These are phyloP conservation scores for Tragelaphus scriptus DNA, from an alignment of 2,113 vertebrate genomes.

Conservation along the genomic window DNA sequence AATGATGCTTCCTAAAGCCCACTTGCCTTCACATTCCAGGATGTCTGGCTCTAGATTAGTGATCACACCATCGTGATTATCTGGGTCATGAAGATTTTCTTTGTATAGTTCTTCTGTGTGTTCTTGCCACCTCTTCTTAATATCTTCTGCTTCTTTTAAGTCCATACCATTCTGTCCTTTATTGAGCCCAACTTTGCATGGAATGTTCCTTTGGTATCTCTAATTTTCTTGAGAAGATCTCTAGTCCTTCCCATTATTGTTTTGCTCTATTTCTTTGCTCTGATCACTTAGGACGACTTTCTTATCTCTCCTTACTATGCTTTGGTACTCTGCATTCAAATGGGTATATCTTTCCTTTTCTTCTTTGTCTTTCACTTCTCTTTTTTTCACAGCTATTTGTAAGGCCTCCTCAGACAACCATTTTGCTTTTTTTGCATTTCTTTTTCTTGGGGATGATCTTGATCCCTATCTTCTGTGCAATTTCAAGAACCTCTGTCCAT, in stretches of 20 bases:
- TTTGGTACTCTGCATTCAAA: background rate
- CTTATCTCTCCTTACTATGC: background rate
- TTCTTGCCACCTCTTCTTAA: background rate
- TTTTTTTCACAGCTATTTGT: background rate
- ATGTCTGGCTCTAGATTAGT: background rate
- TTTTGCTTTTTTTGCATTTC: background rate
- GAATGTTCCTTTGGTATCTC: background rate
- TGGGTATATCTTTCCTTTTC: background rate
- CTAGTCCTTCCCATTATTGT: background rate
- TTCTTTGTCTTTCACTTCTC: background rate
- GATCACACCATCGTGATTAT: background rate
- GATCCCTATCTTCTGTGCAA: background rate
- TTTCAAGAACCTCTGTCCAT: background rate
- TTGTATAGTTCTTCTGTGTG: background rate
- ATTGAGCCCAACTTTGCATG: background rate
- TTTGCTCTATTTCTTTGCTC: background rate
- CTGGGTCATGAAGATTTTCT: background rate
- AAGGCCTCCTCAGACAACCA: background rate
- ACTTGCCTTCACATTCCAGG: background rate
- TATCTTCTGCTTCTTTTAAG: background rate
- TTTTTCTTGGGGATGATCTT: background rate
- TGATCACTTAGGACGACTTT: background rate
- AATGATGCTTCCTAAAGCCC: background rate
- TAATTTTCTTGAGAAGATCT: background rate
- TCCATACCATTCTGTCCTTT: background rate